Base-by-base conservation (phyloP, 2,888 invertebrate species). In the Sylvicola fuscatus region DNA sequence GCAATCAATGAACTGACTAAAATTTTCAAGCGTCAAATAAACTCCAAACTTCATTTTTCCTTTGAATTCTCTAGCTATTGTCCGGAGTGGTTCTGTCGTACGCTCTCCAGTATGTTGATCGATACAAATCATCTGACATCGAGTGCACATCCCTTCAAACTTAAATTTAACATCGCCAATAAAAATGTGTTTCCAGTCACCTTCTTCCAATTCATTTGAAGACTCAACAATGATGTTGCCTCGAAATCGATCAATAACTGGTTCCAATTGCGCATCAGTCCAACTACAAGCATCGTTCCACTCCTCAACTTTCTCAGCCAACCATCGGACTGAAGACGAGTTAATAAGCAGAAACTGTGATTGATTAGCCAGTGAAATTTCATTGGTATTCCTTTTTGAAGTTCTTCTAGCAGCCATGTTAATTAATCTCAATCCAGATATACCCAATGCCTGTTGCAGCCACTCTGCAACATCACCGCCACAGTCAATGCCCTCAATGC, bases 51-150 rank as follows among this genome's bases (percentile, higher is more conserved):
- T 65, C 42, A 81, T 62, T 62, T 81, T 82, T 2, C 83, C 82
- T 39, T 68, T 65, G 48, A 79, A 73, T 46, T 72, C 67, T 48
- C 70, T 70, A 1, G 81, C 72, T 43, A 86, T 67, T 2, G 82
- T 78, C 42, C 74, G 64, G 10, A 86, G 55, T 1, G 84, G 83
- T 52, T 86, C 84, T 1, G 72, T 65, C 1, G 80, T 79, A 48
- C 76, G 82, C 43, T 71, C 62, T 0, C 86, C 89, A 2, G 78
- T 83, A 32, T 65, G 62, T 59, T 90, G 93, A 57, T 95, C 79
- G 40, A 93, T 79, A 53, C 93, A 92, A 39, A 97, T 80, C 84
- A 95, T 93, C 58, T 90, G 87, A 52, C 95, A 97, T 37, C 95
- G 70, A 2, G 74, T 76, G 50, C 93, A 95, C 30, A 70, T 70